Evolutionary conservation across 2,888 invertebrate genomes (phyloP), one percentile per base, ranked within the genome.

Genomic region (Tetrapedia diversipes): DNA sequence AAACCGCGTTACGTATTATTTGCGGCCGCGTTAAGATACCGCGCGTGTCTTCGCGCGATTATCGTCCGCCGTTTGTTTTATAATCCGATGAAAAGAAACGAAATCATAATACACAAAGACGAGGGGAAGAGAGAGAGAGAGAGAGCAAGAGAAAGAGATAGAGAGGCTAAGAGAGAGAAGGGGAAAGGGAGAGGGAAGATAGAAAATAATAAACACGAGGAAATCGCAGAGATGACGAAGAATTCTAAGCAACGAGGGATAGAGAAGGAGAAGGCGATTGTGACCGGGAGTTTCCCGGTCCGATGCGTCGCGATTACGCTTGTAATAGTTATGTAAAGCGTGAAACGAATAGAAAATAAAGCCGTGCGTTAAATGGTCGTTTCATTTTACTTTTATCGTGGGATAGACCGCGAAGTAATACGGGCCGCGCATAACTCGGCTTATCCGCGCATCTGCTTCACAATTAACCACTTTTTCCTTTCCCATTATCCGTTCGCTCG

Each of bases 41-140:
- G 65, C 76, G 86, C 85, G 82, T 85, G 86, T 87, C 86, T 85
- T 85, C 79, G 66, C 53, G 77, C 76, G 75, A 83, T 85, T 82
- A 86, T 39, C 80, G 61, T 68, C 70, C 29, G 61, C 27, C 57
- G 71, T 83, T 76, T 77, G 65, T 61, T 76, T 71, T 83, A 71
- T 29, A 75, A 75, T 70, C 72, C 22, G 59, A 61, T 53, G 54
- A 74, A 60, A 45, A n/a, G 19, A 11, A 16, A 22, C 24, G n/a
- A n/a, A n/a, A n/a, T n/a, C n/a, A n/a, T n/a, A n/a, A n/a, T n/a
- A n/a, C n/a, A n/a, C n/a, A n/a, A n/a, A n/a, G n/a, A n/a, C n/a
- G 19, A 56, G 0, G 8, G 32, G 34, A 56, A 37, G 11, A 24
- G n/a, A 29, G 6, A 4, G 4, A 4, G 2, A 39, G 8, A 8